phyloP scores from a whole-genome alignment of 2,888 invertebrate genomes.

The Ennomos fuscantarius region DNA sequence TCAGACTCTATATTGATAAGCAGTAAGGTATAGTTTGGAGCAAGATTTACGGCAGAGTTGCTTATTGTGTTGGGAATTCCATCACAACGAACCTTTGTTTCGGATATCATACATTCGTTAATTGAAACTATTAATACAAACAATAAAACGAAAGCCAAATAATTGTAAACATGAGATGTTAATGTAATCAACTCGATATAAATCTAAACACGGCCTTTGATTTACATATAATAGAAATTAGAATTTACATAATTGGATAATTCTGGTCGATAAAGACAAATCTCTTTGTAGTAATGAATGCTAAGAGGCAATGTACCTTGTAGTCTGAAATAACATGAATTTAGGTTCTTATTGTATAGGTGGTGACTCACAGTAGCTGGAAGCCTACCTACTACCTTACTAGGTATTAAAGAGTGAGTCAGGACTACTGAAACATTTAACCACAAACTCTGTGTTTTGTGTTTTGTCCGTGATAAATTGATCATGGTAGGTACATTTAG shows the following conservation, averaged over 20 bases:
- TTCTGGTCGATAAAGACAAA: conserved; percentile 49
- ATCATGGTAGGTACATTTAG: too few relatives aligned
- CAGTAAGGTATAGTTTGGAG: conserved; percentile 32
- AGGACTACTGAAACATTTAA: conserved; percentile 5
- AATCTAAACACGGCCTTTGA: conserved; percentile 41
- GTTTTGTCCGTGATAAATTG: not conserved
- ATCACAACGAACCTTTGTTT: conserved; percentile 48
- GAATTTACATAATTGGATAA: conserved; percentile 51
- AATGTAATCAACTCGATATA: conserved; percentile 46
- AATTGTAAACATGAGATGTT: conserved; percentile 41
- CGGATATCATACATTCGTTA: conserved; percentile 47
- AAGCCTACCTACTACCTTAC: not conserved
- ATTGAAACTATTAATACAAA: conserved; percentile 44
- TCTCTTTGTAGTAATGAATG: conserved; percentile 34
- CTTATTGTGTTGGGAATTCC: conserved; percentile 40
- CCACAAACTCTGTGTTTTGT: too few relatives aligned
- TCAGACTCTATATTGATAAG: conserved; percentile 9
- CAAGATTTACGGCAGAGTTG: not conserved
- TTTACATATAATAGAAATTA: conserved; percentile 60
- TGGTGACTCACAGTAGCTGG: conserved; percentile 13
- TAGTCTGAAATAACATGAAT: conserved; percentile 20
- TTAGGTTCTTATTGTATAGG: conserved; percentile 10
- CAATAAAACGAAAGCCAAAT: conserved; percentile 34
- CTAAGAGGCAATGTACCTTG: conserved; percentile 32
- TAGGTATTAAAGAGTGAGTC: conserved; percentile 14